Percentiles rank a stretch among this genome's conserved stretches.
phyloP scores from a whole-genome alignment of 2,888 invertebrate genomes.

The Orchesella flavescens region DNA sequence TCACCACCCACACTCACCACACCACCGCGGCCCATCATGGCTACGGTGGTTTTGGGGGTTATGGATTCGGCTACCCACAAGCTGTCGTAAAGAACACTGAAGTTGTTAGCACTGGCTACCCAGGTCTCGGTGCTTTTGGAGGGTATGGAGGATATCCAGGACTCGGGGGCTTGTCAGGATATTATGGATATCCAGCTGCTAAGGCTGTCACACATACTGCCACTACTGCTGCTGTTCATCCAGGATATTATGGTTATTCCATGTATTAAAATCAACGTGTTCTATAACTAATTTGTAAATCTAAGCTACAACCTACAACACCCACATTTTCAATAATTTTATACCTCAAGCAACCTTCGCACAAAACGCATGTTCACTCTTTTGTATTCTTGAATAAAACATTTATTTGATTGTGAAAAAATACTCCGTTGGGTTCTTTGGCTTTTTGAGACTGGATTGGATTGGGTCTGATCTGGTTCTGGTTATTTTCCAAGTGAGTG shows the following conservation, averaged over 20 bases:
- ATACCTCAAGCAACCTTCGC: no score
- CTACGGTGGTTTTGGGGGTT: neutral
- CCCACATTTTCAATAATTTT: no score
- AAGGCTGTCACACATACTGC: constrained; percentile 28
- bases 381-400: no score
- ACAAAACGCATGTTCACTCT: no score
- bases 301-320: no score
- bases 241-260: constrained; percentile 21
- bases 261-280: no score
- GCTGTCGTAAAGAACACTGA: constrained; percentile 44
- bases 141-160: constrained; percentile 31
- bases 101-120: constrained; percentile 37
- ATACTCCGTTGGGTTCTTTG: no score
- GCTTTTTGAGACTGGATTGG: no score
- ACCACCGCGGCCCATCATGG: constrained; percentile 18
- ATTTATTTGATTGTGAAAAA: no score
- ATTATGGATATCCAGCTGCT: constrained; percentile 25
- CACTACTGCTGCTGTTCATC: constrained; percentile 17
- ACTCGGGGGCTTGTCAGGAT: constrained; percentile 18
- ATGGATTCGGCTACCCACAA: constrained; percentile 32
- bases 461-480: no score
- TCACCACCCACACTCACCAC: constrained; percentile 22
- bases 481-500: neutral
- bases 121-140: constrained; percentile 25
- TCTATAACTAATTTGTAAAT: neutral